These are phyloP conservation scores for Willowsia nigromaculata DNA, from an alignment of 2,888 invertebrate genomes.

Conservation along the genomic window DNA sequence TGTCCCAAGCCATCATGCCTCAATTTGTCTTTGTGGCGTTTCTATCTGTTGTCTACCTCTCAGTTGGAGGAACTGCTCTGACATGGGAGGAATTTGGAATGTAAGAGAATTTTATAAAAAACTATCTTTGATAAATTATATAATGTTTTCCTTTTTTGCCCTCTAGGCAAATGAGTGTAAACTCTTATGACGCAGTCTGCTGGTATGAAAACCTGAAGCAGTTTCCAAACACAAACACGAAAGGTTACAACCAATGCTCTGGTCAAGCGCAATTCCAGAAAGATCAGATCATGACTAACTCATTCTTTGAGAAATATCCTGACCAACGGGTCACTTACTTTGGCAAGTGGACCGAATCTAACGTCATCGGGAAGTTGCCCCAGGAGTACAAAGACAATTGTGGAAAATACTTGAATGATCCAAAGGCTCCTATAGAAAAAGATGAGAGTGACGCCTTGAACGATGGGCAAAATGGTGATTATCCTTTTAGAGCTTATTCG, in stretches of 20 bases:
- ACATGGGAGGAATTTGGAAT: too few species aligned
- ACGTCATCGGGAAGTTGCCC: not conserved
- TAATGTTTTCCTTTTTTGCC: not conserved
- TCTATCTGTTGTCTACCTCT: too few species aligned
- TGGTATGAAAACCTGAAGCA: not conserved
- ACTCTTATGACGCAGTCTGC: not conserved
- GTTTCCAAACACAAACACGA: not conserved
- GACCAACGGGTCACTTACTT: not conserved
- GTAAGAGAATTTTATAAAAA: too few species aligned
- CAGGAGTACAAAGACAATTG: not conserved
- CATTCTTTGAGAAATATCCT: too few species aligned
- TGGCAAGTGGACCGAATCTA: not conserved
- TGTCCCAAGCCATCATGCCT: too few species aligned
- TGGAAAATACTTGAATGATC: not conserved
- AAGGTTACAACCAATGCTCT: not conserved
- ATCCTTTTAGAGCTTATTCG: constrained; percentile 35
- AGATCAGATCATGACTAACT: too few species aligned
- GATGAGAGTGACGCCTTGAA: constrained; percentile 47
- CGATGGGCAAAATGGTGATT: not conserved
- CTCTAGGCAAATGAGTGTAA: not conserved
- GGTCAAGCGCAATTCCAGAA: not conserved
- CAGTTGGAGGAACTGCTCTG: too few species aligned
- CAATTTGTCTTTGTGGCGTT: too few species aligned
- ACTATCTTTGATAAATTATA: not conserved
- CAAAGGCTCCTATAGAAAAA: not conserved